Evolutionary conservation across 2,888 invertebrate genomes (phyloP), one percentile per base, ranked within the genome.

Genomic region (Diabrotica balteata): DNA sequence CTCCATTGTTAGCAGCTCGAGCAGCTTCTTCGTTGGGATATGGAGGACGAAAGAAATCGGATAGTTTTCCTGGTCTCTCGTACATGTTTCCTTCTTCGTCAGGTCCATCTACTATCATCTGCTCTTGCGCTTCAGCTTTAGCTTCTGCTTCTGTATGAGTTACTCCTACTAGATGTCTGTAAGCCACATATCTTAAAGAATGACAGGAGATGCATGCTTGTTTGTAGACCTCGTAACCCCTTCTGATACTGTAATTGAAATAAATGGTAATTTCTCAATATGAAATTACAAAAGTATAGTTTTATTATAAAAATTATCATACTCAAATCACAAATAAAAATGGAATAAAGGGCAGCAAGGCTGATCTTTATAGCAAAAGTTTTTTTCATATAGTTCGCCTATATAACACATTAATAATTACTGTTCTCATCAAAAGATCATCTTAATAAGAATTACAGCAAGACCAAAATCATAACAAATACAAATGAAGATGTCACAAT

Each of bases 171-270:
- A 99, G 88, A 84, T 98, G 93, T 80, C 98, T 93, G 86, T 94
- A 99, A 60, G 93, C 93, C 77, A 99, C 88, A 86, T 90, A 97
- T 81, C 93, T 88, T 89, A 99, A 86, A 69, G 97, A 97, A 86
- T 99, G 99, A 81, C 99, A 99, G 2, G 99, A 98, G 62, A 98
- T 93, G 86, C 99, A 99, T 54, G 99, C 98, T 85, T 98, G 96
- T 86, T 99, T 99, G 87, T 98, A 99, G 0, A 99, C 99, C 86
- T 96, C 94, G 83, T 94, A 96, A 53, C 96, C 96, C 78, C 96
- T 90, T 63, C 96, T 90, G 69, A 95, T 85, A 80, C 96, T 95
- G 79, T 8, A 11, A 64, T 63, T 59, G 0, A 50, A 22, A 46
- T 58, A 63, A 69, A 32, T 32, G 32, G 1, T 32, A 32, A 32